Evolutionary conservation across 2,113 vertebrate species (phyloP).

Genomic region (human): GRCh38 chr11:96831501-96832000

Average conservation of each 20-base stretch:
- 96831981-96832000: slow-evolving; percentile 64
- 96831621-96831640: neutral
- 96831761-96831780: neutral
- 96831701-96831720: neutral
- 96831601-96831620: neutral
- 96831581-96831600: neutral
- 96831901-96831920: slow-evolving; percentile 18
- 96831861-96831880: neutral
- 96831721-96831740: neutral
- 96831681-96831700: neutral
- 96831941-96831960: slow-evolving; percentile 60
- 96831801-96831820: neutral
- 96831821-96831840: slow-evolving; percentile 21
- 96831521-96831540: neutral
- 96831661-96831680: neutral
- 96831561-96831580: slow-evolving; percentile 20
- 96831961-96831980: slow-evolving; percentile 70
- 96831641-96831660: neutral
- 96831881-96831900: slow-evolving; percentile 43
- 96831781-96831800: neutral
- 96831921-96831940: slow-evolving; percentile 49
- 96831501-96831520: neutral
- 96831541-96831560: neutral
- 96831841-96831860: slow-evolving; percentile 32
- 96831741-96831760: slow-evolving; percentile 27